These are phyloP conservation scores for Dendrocopos noguchii DNA, from an alignment of 2,113 vertebrate genomes.

Conservation along the genomic window DNA sequence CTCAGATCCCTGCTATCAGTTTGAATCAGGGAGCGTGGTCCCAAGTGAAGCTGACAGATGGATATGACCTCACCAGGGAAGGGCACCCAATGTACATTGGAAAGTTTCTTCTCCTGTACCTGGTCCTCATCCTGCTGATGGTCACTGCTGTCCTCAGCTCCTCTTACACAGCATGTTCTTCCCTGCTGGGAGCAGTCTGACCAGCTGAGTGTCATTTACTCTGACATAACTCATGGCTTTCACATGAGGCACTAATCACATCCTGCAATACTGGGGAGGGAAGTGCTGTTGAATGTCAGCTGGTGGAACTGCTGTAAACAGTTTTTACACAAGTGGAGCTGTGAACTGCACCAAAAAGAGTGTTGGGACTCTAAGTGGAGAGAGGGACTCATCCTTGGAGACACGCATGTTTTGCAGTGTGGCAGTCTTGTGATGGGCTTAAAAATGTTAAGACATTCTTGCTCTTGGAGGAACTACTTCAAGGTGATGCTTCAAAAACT, in stretches of 20 bases:
- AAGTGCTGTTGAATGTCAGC: not conserved
- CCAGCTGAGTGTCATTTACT: not conserved
- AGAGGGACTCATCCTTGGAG: not conserved
- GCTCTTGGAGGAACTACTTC: not conserved
- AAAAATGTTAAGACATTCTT: not conserved
- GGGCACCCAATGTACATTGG: not conserved
- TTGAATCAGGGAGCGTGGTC: slow-evolving; percentile 14
- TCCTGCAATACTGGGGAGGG: not conserved
- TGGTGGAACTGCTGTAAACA: slow-evolving; percentile 9
- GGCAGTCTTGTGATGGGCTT: not conserved
- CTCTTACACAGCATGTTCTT: not conserved
- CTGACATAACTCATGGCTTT: slow-evolving; percentile 2
- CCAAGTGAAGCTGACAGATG: slow-evolving; percentile 20
- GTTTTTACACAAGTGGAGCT: not conserved
- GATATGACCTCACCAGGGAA: not conserved
- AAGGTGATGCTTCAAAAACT: not conserved
- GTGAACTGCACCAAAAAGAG: not conserved
- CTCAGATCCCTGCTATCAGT: slow-evolving; percentile 38
- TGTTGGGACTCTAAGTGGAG: not conserved
- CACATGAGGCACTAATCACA: slow-evolving; percentile 1
- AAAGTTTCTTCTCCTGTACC: not conserved
- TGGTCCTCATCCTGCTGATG: not conserved
- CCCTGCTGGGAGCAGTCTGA: not conserved
- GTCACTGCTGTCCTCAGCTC: not conserved
- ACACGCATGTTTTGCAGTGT: not conserved